Evolutionary conservation across 2,888 invertebrate genomes (phyloP).

Genomic region (Gymnosoma rotundatum): DNA sequence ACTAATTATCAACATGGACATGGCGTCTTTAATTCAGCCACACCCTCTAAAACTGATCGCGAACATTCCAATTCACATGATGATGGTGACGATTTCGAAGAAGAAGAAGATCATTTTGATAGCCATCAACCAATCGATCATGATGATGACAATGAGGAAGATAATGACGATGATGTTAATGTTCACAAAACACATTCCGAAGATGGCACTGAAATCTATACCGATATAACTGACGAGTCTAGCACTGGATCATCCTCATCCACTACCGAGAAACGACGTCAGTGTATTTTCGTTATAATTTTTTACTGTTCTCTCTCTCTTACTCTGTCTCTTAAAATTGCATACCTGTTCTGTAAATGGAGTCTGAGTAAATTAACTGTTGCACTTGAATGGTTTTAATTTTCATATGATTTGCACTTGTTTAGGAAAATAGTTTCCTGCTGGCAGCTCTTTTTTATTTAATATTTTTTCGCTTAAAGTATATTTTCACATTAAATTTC

Average conservation of each 20-base stretch:
- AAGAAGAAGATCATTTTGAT: conserved; percentile 64
- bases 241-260: conserved; percentile 68
- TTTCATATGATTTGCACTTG: too few species aligned
- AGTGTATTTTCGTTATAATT: conserved; percentile 78
- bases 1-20: conserved; percentile 61
- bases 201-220: conserved; percentile 72
- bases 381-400: too few species aligned
- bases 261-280: conserved; percentile 76
- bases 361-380: too few species aligned
- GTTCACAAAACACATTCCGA: conserved; percentile 61
- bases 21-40: conserved; percentile 55
- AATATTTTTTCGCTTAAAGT: too few species aligned
- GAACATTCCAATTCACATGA: conserved; percentile 53
- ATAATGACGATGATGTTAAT: conserved; percentile 70
- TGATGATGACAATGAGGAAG: conserved; percentile 34
- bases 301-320: conserved; percentile 56
- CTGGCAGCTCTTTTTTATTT: too few species aligned
- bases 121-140: conserved; percentile 66
- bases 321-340: conserved; percentile 63
- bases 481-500: too few species aligned
- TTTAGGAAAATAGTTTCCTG: too few species aligned
- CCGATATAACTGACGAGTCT: conserved; percentile 75
- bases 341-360: conserved; percentile 26
- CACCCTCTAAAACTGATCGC: conserved; percentile 44
- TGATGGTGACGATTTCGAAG: conserved; percentile 58